Percentiles rank a stretch among this genome's conserved stretches.
phyloP scores from a whole-genome alignment of 2,113 vertebrate species.

The Alligator sinensis region DNA sequence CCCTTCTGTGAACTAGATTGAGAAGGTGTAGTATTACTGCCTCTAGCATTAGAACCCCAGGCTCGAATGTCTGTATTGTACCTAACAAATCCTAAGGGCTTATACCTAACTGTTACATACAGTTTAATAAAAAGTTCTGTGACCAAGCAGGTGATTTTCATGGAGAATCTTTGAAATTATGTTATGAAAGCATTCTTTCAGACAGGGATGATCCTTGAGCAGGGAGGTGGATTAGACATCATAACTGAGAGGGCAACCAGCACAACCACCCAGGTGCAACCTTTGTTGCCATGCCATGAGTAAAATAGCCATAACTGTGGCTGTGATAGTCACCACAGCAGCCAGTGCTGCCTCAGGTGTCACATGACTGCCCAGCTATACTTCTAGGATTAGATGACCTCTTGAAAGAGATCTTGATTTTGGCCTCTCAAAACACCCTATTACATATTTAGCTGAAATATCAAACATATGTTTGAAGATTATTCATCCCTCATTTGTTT shows the following conservation, averaged over 20 bases:
- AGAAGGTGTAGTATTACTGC: background rate
- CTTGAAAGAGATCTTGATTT: background rate
- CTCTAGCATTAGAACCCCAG: background rate
- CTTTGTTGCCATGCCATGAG: too few relatives aligned
- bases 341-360: too few relatives aligned
- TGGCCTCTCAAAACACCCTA: background rate
- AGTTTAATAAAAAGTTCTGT: background rate
- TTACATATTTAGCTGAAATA: conserved; percentile 27
- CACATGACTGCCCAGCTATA: too few relatives aligned
- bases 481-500: conserved; percentile 32
- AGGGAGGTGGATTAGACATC: too few relatives aligned
- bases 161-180: background rate
- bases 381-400: too few relatives aligned
- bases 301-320: too few relatives aligned
- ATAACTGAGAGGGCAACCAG: too few relatives aligned
- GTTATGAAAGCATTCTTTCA: background rate
- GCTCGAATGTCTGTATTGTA: background rate
- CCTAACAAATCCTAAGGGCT: too few relatives aligned
- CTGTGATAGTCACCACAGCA: too few relatives aligned
- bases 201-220: too few relatives aligned
- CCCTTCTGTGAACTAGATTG: background rate
- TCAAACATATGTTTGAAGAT: conserved; percentile 23
- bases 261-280: too few relatives aligned
- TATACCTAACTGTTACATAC: background rate
- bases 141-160: background rate